These are phyloP conservation scores for Melanerpes aurifrons DNA, from an alignment of 2,113 vertebrate species.

Conservation along the genomic window DNA sequence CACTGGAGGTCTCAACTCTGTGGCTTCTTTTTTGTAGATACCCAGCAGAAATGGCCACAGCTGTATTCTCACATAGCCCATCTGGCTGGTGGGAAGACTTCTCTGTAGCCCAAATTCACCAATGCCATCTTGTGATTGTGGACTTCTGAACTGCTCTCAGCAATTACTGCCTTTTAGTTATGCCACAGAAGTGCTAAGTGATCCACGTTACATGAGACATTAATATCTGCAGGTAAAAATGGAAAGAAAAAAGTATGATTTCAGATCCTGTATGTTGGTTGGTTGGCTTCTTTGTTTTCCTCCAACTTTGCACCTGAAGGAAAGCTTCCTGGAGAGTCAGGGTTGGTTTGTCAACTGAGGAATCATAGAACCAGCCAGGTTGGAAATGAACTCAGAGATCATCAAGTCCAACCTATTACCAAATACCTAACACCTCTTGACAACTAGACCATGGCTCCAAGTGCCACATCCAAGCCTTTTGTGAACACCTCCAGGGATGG, in stretches of 20 bases:
- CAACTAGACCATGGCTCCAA: no score
- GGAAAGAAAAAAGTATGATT: neutral
- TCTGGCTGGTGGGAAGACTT: neutral
- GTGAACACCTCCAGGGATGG: no score
- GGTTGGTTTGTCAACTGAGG: neutral
- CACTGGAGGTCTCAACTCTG: no score
- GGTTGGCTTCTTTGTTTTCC: neutral
- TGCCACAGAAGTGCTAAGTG: neutral
- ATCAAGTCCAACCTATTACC: no score
- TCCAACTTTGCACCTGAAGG: neutral
- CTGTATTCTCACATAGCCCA: neutral
- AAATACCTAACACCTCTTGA: no score
- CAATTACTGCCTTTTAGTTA: neutral
- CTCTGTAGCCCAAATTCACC: neutral
- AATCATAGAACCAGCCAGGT: neutral
- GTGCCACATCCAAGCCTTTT: no score
- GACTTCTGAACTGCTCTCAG: neutral
- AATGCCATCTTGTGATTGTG: neutral
- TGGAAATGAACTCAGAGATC: no score
- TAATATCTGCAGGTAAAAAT: neutral
- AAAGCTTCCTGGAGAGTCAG: neutral
- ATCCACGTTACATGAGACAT: neutral
- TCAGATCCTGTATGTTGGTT: neutral
- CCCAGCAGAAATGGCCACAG: no score
- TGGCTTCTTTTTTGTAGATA: no score